Evolutionary conservation across 2,888 invertebrate genomes (phyloP), one percentile per base, ranked within the genome.

Genomic region (Scaptomyza parva): DNA sequence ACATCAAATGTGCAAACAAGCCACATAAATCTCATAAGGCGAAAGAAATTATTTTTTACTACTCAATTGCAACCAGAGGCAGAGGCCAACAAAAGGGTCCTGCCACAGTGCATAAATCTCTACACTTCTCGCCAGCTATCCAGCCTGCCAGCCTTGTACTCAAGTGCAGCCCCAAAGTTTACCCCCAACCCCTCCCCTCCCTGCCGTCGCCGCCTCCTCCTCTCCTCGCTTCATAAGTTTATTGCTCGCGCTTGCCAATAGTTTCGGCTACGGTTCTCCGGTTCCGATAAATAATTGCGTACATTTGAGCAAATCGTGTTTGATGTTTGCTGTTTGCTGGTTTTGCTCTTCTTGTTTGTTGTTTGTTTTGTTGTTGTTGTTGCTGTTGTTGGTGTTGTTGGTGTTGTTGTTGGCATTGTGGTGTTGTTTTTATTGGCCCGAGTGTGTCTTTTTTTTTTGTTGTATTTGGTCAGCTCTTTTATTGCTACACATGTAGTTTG

Each of bases 221-320:
- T 2, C 41, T 24, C 12, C 39, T 12, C 8, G 20, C 41, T 17
- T 44, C 35, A 35, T 35, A 35, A 41, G 26, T 47, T 26, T 51
- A 41, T 26, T 52, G 26, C 22, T 28, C 43, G 57, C 57, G 65
- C 70, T 35, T 35, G 3, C 53, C 71, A 61, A 73, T 73, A 73
- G 76, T 74, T 71, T 69, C n/a, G 58, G 58, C 51, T 37, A 70
- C 76, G 55, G 59, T 43, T 43, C 58, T 68, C 63, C 61, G 65
- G 51, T 68, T 74, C 67, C 75, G 87, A 89, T 90, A 90, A 90
- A 90, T 90, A 89, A 90, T 90, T 89, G 90, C 89, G 81, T 85
- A 90, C 90, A 89, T 89, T 90, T 88, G 88, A 71, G 77, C 78
- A 89, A 90, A 89, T 87, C 88, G 89, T 90, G 89, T 90, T 90